Evolutionary conservation across 2,888 invertebrate species (phyloP).

Genomic region (Cryptocephalus moraei): DNA sequence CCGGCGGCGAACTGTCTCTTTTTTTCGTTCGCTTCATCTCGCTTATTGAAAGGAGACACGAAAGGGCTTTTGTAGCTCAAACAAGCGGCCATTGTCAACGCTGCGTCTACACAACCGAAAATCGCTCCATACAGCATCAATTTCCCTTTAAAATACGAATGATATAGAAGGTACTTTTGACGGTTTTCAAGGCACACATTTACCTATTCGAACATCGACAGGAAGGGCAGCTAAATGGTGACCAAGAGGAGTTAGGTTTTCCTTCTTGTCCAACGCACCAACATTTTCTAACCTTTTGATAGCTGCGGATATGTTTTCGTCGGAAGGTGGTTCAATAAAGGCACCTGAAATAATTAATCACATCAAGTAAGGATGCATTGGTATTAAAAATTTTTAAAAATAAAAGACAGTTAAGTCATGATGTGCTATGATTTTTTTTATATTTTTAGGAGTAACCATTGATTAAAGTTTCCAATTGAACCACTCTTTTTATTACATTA

Average conservation of each 20-base stretch:
- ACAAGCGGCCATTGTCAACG: constrained; percentile 81
- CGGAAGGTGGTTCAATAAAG: constrained; percentile 64
- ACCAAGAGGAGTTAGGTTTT: constrained; percentile 73
- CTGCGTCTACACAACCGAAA: constrained; percentile 85
- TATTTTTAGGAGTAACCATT: too few species aligned
- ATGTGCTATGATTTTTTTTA: too few species aligned
- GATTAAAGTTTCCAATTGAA: too few species aligned
- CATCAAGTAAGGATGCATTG: too few species aligned
- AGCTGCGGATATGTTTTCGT: constrained; percentile 57
- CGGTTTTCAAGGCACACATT: not conserved
- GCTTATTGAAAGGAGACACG: constrained; percentile 62
- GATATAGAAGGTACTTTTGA: too few species aligned
- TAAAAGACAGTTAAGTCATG: too few species aligned
- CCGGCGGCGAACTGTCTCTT: constrained; percentile 66
- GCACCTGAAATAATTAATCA: constrained; percentile 38
- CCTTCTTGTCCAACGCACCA: constrained; percentile 67
- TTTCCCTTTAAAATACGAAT: constrained; percentile 39
- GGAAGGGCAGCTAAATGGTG: constrained; percentile 81
- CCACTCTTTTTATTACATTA: too few species aligned
- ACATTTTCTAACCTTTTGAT: constrained; percentile 61
- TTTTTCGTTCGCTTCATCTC: constrained; percentile 59
- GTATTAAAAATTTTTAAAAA: too few species aligned
- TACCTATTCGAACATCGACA: constrained; percentile 81
- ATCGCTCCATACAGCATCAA: constrained; percentile 86
- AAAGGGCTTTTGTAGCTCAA: constrained; percentile 73